These are phyloP conservation scores for Polypedilum pembai DNA, from an alignment of 1,140 invertebrate species.

Conservation along the genomic window DNA sequence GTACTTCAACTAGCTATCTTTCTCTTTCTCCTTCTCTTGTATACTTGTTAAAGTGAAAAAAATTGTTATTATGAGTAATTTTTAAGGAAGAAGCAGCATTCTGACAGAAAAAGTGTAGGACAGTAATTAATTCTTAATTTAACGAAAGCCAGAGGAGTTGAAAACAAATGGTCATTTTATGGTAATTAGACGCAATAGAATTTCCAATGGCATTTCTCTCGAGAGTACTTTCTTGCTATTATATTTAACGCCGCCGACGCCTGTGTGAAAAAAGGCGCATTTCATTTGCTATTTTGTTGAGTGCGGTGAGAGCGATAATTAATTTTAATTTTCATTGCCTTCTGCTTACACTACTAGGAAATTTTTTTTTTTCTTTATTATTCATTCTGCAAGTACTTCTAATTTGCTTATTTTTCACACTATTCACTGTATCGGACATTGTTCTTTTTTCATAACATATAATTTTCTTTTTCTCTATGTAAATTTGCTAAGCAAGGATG, in stretches of 20 bases:
- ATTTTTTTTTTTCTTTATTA: too few relatives aligned
- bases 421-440: too few relatives aligned
- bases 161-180: slow-evolving; percentile 7
- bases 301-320: not conserved
- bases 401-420: not conserved
- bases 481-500: not conserved
- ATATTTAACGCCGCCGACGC: not conserved
- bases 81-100: not conserved
- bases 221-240: not conserved
- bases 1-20: too few relatives aligned
- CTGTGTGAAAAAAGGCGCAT: not conserved
- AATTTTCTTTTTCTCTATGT: not conserved
- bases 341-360: not conserved
- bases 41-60: too few relatives aligned
- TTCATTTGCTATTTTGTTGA: not conserved
- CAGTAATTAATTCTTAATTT: not conserved
- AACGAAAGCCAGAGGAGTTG: not conserved
- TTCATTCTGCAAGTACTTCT: not conserved
- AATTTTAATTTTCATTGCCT: slow-evolving; percentile 22
- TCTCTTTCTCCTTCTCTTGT: not conserved
- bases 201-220: not conserved
- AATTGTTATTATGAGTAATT: too few relatives aligned
- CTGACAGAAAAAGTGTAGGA: not conserved
- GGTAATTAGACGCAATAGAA: slow-evolving; percentile 6
- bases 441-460: not conserved